Evolutionary conservation across 2,113 vertebrate genomes (phyloP).

Genomic region (Apodemus sylvaticus): DNA sequence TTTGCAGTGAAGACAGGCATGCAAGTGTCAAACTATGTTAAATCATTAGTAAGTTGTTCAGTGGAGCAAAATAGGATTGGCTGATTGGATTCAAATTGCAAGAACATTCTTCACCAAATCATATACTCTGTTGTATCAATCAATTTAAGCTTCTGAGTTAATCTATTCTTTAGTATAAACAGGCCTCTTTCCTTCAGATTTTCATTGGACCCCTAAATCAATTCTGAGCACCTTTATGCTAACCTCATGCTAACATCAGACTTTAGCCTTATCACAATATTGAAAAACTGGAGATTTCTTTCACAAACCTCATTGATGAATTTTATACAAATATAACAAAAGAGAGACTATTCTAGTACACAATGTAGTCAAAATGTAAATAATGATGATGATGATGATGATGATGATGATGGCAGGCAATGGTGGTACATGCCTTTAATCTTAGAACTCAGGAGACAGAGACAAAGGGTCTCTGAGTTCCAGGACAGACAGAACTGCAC

Average conservation of each 20-base stretch:
- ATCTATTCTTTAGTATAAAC: neutral
- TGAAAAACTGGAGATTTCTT: neutral
- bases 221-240: neutral
- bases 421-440: too few relatives aligned
- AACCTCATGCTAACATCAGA: neutral
- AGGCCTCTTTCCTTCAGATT: neutral
- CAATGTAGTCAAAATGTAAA: neutral
- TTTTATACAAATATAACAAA: neutral
- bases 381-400: neutral
- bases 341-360: neutral
- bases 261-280: neutral
- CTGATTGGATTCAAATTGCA: neutral
- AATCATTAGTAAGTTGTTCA: neutral
- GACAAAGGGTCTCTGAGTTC: too few relatives aligned
- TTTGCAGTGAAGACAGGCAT: neutral
- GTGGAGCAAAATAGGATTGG: neutral
- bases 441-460: too few relatives aligned
- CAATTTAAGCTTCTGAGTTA: constrained; percentile 8
- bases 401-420: neutral
- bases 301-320: neutral
- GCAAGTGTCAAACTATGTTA: neutral
- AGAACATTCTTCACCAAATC: neutral
- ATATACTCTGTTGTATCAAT: neutral
- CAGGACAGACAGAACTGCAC: too few relatives aligned
- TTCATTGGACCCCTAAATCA: neutral